Base-by-base conservation (phyloP, 2,888 invertebrate genomes). In the Busseola fusca region DNA sequence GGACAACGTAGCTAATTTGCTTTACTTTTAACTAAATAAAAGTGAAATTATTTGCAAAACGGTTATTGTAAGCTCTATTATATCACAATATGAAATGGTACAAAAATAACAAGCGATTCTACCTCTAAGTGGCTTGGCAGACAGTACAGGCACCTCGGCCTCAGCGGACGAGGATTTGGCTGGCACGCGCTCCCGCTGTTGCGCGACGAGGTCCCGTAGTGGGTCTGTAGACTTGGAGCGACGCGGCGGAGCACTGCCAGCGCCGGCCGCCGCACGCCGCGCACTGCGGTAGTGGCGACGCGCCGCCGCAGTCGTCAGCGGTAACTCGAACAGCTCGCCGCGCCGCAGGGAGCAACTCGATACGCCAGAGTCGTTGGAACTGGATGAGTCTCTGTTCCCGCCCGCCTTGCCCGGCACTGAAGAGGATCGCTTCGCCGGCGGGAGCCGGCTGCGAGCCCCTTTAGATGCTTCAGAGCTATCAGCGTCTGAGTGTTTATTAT, bases 301-400 rank as follows among this genome's bases (percentile, higher is more conserved):
- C 82, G 95, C 90, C 1, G 95, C 92, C 64, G 96, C 93, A 56
- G 96, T 96, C 18, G 97, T 96, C 56, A 96, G 90, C 5, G 97
- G 96, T 68, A 97, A 89, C 89, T 97, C 97, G 84, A 97, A 95
- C 73, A 96, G 94, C 48, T 88, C 89, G 5, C 82, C 86, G 67
- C 96, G 96, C 66, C 96, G 96, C 62, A 96, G 89, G 3, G 97
- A 97, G n/a, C 97, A 97, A 9, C 96, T 97, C 0, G 97, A 97
- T 0, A 98, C 98, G 4, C 98, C 98, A 0, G 98, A 98, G 91
- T 98, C 98, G 88, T 98, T 98, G 37, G 97, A 98, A 87, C 97
- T 97, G 7, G 98, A 97, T 0, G 98, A 98, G 87, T 98, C 98
- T 27, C 98, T 94, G 87, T 97, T 98, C 40, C 96, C 97, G 1